Conservation (phyloP, 2,888 invertebrate species). For the Sphinx pinastri region DNA sequence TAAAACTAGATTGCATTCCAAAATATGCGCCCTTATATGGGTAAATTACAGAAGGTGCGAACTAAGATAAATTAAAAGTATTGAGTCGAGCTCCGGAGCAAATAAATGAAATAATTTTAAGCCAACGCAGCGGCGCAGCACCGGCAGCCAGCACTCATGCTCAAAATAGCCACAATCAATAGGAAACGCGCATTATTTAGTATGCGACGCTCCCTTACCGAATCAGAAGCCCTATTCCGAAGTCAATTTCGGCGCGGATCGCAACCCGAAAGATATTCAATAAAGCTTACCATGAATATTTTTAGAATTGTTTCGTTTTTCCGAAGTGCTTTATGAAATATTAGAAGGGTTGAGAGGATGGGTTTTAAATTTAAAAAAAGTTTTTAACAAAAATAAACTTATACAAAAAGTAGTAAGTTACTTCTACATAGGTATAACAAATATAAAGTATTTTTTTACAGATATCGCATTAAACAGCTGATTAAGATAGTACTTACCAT, state of each 20-base stretch:
- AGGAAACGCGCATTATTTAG: slow-evolving; percentile 58
- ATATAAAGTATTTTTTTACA: too few relatives aligned
- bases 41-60: too few relatives aligned
- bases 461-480: too few relatives aligned
- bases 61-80: too few relatives aligned
- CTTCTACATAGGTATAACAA: too few relatives aligned
- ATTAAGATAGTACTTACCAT: too few relatives aligned
- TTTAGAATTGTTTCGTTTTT: slow-evolving; percentile 22
- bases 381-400: too few relatives aligned
- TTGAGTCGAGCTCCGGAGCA: background rate
- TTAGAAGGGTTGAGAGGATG: background rate
- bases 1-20: too few relatives aligned
- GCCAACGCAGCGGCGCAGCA: slow-evolving; percentile 29
- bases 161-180: slow-evolving; percentile 72
- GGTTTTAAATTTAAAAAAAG: background rate
- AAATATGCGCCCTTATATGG: too few relatives aligned
- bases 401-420: too few relatives aligned
- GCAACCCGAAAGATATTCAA: slow-evolving; percentile 28
- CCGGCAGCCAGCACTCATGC: slow-evolving; percentile 44
- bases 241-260: slow-evolving; percentile 29
- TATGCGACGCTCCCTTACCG: slow-evolving; percentile 38
- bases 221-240: slow-evolving; percentile 29
- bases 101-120: slow-evolving; percentile 19
- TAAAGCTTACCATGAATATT: slow-evolving; percentile 28
- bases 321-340: slow-evolving; percentile 8